Evolutionary conservation across 2,113 vertebrate genomes (phyloP).

Genomic region (Lichenostomus cassidix): DNA sequence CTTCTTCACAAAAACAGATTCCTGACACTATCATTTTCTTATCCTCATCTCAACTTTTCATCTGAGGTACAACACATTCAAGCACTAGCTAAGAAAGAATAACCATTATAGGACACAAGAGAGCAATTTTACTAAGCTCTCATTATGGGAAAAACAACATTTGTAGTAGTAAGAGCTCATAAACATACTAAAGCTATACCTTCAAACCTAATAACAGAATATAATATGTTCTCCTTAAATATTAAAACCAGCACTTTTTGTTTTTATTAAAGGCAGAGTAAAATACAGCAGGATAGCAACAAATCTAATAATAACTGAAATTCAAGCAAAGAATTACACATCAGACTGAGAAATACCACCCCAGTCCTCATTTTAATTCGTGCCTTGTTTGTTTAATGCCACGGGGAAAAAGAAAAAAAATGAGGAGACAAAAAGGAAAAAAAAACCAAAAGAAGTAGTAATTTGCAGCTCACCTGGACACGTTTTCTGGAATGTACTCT

Average conservation of each 20-base stretch:
- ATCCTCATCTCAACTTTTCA: background rate
- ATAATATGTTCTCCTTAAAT: conserved; percentile 35
- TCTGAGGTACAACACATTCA: background rate
- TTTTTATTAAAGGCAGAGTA: conserved; percentile 13
- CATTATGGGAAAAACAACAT: conserved; percentile 50
- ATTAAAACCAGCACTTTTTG: conserved; percentile 6
- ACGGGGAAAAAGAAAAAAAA: too few species aligned
- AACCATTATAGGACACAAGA: conserved; percentile 39
- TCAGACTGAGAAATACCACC: background rate
- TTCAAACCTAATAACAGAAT: conserved; percentile 13
- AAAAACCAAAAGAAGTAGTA: too few species aligned
- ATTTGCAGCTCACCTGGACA: conserved; percentile 77
- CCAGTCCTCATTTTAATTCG: background rate
- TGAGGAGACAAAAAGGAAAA: accelerated
- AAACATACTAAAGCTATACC: conserved; percentile 15
- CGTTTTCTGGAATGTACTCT: conserved; percentile 92
- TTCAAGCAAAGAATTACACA: background rate
- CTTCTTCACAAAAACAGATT: background rate
- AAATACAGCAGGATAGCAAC: background rate
- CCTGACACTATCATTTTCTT: background rate
- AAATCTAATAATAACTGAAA: background rate
- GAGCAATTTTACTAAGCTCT: conserved; percentile 42
- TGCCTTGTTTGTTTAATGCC: background rate
- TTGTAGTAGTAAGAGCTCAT: conserved; percentile 26
- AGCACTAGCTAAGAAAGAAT: conserved; percentile 21